Conservation (phyloP, 2,797 vertebrate species). For the Manis pentadactyla region DNA sequence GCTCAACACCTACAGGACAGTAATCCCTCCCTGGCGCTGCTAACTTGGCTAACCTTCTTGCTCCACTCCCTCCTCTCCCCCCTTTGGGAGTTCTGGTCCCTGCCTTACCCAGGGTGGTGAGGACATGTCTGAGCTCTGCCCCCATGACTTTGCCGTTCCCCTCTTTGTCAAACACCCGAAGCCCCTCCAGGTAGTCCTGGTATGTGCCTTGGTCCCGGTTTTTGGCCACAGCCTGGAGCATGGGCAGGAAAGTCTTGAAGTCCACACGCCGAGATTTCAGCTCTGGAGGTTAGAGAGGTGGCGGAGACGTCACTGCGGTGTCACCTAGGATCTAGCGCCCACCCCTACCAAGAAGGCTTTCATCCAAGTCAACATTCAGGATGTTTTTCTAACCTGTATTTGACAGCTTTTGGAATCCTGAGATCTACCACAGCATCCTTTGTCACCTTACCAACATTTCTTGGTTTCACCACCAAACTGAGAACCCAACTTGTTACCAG, state of each 20-base stretch:
- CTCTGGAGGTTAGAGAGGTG: slow-evolving; percentile 84
- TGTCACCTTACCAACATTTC: neutral
- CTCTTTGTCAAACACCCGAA: slow-evolving; percentile 95
- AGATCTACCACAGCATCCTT: neutral
- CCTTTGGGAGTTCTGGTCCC: neutral
- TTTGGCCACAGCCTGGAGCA: slow-evolving; percentile 93
- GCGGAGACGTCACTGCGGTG: neutral
- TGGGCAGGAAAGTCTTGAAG: slow-evolving; percentile 95
- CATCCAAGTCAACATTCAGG: neutral
- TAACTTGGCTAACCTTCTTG: neutral
- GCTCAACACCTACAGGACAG: neutral
- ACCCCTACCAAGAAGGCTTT: neutral
- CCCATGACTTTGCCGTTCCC: slow-evolving; percentile 95
- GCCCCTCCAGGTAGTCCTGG: slow-evolving; percentile 93
- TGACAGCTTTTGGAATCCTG: slow-evolving; percentile 15
- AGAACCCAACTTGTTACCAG: neutral
- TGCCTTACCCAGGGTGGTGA: slow-evolving; percentile 92
- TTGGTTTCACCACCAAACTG: neutral
- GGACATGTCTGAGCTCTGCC: slow-evolving; percentile 93
- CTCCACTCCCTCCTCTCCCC: neutral
- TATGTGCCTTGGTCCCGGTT: slow-evolving; percentile 93
- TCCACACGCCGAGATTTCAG: slow-evolving; percentile 92
- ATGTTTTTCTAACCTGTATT: neutral
- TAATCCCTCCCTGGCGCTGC: neutral
- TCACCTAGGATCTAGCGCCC: neutral